A percentile compares a stretch with the other conserved stretches of the same genome.
Evolutionary conservation across 2,113 vertebrate species (phyloP).

Genomic region (Lophotis ruficrista): DNA sequence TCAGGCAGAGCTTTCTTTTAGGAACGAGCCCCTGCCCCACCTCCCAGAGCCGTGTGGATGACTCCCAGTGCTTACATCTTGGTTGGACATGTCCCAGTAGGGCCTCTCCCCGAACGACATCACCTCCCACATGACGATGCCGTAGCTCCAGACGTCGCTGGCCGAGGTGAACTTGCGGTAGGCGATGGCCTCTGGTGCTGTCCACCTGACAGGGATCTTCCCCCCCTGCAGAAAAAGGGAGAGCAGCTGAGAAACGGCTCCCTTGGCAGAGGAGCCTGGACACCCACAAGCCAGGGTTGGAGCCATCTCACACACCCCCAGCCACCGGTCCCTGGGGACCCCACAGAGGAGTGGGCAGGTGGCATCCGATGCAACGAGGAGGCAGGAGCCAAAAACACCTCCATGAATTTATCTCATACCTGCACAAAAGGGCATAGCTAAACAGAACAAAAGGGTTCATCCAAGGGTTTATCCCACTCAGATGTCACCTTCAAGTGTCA

Average conservation of each 20-base stretch:
- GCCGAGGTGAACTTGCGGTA: conserved; percentile 86
- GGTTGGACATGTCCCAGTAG: conserved; percentile 88
- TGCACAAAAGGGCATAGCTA: not conserved
- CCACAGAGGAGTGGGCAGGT: not conserved
- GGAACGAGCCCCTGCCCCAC: not conserved
- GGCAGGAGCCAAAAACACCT: not conserved
- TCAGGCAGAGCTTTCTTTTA: not conserved
- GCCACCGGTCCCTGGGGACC: fast-evolving
- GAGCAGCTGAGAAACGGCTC: not conserved
- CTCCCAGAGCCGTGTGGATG: not conserved
- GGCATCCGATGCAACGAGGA: fast-evolving
- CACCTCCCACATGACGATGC: conserved; percentile 88
- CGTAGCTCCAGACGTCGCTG: conserved; percentile 84
- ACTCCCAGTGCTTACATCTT: conserved; percentile 76
- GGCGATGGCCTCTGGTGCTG: conserved; percentile 81
- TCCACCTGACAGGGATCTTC: conserved; percentile 85
- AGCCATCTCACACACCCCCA: not conserved
- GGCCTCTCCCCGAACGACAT: conserved; percentile 86
- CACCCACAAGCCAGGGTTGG: fast-evolving
- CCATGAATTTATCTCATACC: not conserved
- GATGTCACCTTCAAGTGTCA: not conserved
- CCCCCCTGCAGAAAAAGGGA: conserved; percentile 70
- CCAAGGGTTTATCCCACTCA: not conserved
- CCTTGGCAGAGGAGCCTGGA: not conserved
- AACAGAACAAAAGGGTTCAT: not conserved